These are phyloP conservation scores for Galago senegalensis DNA, from an alignment of 2,797 vertebrate species.

Conservation along the genomic window DNA sequence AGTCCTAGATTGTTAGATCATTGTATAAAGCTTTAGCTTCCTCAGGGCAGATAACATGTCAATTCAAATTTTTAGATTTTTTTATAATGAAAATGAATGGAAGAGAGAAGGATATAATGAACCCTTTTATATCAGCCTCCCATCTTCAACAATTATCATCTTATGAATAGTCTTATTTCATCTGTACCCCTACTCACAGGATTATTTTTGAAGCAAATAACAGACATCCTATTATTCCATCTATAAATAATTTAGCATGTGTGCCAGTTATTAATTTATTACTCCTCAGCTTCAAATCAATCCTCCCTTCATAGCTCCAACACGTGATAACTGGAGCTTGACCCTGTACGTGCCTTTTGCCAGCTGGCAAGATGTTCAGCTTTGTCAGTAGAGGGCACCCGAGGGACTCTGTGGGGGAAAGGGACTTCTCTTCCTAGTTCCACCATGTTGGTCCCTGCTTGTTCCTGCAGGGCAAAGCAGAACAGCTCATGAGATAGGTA, in stretches of 20 bases:
- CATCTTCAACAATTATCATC: not conserved
- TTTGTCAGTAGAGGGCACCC: conserved; percentile 40
- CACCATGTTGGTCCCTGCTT: fast-evolving
- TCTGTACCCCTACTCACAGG: not conserved
- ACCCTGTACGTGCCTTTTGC: not conserved
- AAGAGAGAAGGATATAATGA: not conserved
- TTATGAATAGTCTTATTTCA: not conserved
- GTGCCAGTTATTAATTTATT: not conserved
- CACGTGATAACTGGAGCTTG: not conserved
- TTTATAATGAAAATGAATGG: not conserved
- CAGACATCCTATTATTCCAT: not conserved
- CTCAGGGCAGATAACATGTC: not conserved
- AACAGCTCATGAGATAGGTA: not conserved
- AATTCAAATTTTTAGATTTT: not conserved
- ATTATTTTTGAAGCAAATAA: not conserved
- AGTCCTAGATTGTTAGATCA: not conserved
- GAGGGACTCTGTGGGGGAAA: not conserved
- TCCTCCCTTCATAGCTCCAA: not conserved
- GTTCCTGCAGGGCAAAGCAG: not conserved
- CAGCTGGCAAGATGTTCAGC: not conserved
- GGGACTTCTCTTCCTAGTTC: not conserved
- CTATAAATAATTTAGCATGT: not conserved
- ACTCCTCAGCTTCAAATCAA: not conserved
- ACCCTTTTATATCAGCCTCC: not conserved
- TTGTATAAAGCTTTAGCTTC: not conserved